Evolutionary conservation across 2,888 invertebrate genomes (phyloP).

Genomic region (Cotesia congregata): DNA sequence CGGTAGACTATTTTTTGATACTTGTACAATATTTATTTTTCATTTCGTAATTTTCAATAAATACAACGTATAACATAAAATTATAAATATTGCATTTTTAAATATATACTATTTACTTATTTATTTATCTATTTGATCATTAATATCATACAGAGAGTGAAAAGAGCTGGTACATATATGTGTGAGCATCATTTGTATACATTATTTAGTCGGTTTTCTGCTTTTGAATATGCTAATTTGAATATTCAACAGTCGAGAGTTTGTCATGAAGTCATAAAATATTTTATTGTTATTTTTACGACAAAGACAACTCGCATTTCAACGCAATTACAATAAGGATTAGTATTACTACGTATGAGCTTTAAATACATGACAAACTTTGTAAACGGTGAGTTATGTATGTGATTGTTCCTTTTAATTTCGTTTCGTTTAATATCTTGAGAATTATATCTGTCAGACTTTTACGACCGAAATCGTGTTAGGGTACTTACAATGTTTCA

Average conservation of each 20-base stretch:
- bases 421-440: not conserved
- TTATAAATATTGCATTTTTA: not conserved
- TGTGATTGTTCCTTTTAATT: not conserved
- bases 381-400: not conserved
- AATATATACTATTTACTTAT: not conserved
- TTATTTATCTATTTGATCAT: not conserved
- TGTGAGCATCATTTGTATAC: not conserved
- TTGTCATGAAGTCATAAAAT: not conserved
- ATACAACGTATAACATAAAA: not conserved
- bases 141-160: not conserved
- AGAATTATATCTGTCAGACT: not conserved
- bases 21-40: not conserved
- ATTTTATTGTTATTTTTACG: not conserved
- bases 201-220: not conserved
- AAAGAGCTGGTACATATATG: not conserved
- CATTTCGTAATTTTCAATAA: not conserved
- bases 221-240: not conserved
- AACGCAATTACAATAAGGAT: not conserved
- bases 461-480: not conserved
- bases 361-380: not conserved
- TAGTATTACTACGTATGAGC: not conserved
- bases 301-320: not conserved
- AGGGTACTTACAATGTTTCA: not conserved
- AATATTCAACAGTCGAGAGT: not conserved
- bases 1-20: not conserved